These are phyloP conservation scores for Serranus cabrilla DNA, from an alignment of 2,797 vertebrate genomes.

Conservation along the genomic window DNA sequence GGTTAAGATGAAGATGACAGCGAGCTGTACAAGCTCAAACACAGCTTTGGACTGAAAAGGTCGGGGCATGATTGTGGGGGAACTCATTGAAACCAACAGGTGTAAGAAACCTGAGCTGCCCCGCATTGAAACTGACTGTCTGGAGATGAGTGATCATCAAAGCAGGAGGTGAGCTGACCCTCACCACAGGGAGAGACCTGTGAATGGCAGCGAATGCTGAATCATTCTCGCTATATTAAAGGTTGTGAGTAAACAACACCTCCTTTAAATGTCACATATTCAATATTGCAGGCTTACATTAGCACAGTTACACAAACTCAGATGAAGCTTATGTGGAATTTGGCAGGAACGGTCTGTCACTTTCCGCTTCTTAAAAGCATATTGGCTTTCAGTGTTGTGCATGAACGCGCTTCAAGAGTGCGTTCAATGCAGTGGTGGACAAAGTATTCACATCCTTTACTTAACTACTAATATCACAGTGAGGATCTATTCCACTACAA, in stretches of 20 bases:
- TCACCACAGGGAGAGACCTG: not conserved
- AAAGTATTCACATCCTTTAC: too few relatives aligned
- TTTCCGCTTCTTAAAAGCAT: too few relatives aligned
- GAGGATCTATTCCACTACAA: too few relatives aligned
- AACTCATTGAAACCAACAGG: conserved; percentile 36
- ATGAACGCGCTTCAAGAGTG: too few relatives aligned
- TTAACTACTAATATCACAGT: too few relatives aligned
- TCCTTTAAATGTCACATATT: not conserved
- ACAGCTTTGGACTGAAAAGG: conserved; percentile 40
- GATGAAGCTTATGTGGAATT: not conserved
- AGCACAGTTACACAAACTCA: not conserved
- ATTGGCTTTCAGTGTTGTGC: too few relatives aligned
- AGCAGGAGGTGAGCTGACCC: conserved; percentile 32
- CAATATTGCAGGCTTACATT: not conserved
- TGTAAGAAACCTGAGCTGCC: conserved; percentile 10
- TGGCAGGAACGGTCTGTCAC: too few relatives aligned
- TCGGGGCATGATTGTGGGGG: conserved; percentile 29
- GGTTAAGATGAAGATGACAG: conserved; percentile 53
- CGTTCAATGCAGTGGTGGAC: too few relatives aligned
- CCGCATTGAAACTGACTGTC: conserved; percentile 8
- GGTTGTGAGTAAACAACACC: not conserved
- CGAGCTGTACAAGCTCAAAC: conserved; percentile 26
- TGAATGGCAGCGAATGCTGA: not conserved
- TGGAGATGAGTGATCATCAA: conserved; percentile 31
- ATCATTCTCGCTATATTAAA: not conserved